Base-by-base conservation (phyloP, 2,888 invertebrate genomes). In the Archaeoteleia sp. region DNA sequence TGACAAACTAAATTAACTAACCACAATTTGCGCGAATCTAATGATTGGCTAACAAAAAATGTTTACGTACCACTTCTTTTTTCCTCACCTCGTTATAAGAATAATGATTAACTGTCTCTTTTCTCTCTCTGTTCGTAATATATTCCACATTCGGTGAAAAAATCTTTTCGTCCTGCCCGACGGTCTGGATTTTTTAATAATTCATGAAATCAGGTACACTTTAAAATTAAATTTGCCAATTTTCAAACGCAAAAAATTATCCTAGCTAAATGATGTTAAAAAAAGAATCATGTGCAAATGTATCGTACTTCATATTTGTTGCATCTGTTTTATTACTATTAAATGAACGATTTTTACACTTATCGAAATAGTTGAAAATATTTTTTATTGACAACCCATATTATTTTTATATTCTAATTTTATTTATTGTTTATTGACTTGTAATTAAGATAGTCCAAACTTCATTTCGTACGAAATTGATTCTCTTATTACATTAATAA, bases 171-270 rank as follows among this genome's bases (percentile, higher is more conserved):
- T 32, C 15, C n/a, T 17, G 39, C 32, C 37, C 15, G 60, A 40
- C 42, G 27, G 60, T 29, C 5, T 30, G 20, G 5, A 48, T 62
- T 62, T 58, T 67, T 67, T 54, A 67, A 67, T 67, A 67, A 67
- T 67, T 67, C 67, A 67, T 67, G 67, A 67, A 67, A 67, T 67
- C 58, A 67, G 43, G 46, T 40, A 48, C 54, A 61, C 62, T 62
- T 62, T 51, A 42, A 57, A 62, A 67, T 62, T 53, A 53, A 43
- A 67, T 67, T 62, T 54, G 48, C 54, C 58, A 49, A 67, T 67
- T 67, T 42, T 30, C 12, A 57, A 62, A 32, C n/a, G 48, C 32
- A 53, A 49, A 46, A 58, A 67, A 61, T 57, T 39, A 29, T 48
- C 37, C 10, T 10, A 43, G 35, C 34, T 53, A 53, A 61, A 62